A percentile compares a stretch with the other conserved stretches of the same genome.
These are phyloP conservation scores for Abrostola triplasia DNA, from an alignment of 2,888 invertebrate genomes.

Conservation along the genomic window DNA sequence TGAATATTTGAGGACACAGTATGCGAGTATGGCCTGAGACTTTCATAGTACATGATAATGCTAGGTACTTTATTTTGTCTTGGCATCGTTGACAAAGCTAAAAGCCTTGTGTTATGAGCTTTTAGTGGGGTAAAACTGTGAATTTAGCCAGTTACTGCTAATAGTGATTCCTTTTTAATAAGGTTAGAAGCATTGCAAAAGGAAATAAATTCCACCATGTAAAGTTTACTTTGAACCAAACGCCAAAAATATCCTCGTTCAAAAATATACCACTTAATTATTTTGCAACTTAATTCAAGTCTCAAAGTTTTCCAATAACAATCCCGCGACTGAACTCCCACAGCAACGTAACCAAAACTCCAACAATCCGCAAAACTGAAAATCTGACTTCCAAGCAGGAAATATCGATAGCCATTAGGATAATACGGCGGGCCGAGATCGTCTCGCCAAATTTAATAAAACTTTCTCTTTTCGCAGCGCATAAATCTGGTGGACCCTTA, in stretches of 20 bases:
- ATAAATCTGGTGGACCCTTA: constrained; percentile 46
- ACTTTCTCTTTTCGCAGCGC: constrained; percentile 43
- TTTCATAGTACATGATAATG: not conserved
- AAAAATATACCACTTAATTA: not conserved
- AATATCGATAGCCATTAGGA: constrained; percentile 54
- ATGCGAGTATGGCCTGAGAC: not conserved
- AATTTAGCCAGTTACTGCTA: no score
- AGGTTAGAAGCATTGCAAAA: no score
- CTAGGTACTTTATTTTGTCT: not conserved
- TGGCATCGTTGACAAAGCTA: not conserved
- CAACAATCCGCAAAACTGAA: constrained; percentile 20
- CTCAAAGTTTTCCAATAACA: not conserved
- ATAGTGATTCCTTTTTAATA: no score
- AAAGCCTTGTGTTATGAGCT: not conserved
- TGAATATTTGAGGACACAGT: constrained; percentile 14
- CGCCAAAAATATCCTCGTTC: no score
- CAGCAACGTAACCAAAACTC: constrained; percentile 13
- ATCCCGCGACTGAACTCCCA: not conserved
- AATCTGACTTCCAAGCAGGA: constrained; percentile 27
- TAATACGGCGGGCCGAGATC: constrained; percentile 49
- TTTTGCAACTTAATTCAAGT: not conserved
- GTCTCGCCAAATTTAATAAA: constrained; percentile 55
- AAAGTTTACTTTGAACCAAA: no score
- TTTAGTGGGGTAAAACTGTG: no score
- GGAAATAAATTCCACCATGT: no score